Percentiles rank a stretch among this genome's conserved stretches.
Conservation (phyloP, 2,888 invertebrate genomes). For the Tineola bisselliella region DNA sequence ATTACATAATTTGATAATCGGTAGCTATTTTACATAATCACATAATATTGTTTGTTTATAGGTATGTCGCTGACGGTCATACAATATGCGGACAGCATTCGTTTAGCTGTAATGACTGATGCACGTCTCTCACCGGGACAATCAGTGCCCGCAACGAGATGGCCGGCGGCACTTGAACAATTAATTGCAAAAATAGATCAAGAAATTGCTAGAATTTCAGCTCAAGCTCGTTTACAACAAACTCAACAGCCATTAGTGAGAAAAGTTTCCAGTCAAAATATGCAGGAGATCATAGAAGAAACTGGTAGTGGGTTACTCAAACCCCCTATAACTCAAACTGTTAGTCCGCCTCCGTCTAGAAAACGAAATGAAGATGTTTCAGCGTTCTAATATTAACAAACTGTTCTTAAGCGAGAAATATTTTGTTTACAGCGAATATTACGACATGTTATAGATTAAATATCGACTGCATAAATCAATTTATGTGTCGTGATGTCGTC, state of each 20-base stretch:
- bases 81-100: conserved; percentile 72
- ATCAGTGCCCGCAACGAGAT: conserved; percentile 57
- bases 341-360: conserved; percentile 43
- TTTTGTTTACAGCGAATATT: background rate
- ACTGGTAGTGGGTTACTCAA: conserved; percentile 22
- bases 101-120: conserved; percentile 77
- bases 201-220: conserved; percentile 47
- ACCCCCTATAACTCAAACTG: conserved; percentile 32
- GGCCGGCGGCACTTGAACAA: conserved; percentile 49
- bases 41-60: conserved; percentile 32
- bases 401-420: background rate
- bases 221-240: conserved; percentile 24
- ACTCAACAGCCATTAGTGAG: background rate
- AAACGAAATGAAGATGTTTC: conserved; percentile 13
- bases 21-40: background rate
- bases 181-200: conserved; percentile 46
- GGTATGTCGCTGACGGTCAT: conserved; percentile 78
- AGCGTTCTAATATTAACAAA: background rate
- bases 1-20: too few relatives aligned
- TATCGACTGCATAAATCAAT: too few relatives aligned
- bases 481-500: background rate
- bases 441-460: background rate
- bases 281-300: conserved; percentile 12
- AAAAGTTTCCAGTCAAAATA: background rate
- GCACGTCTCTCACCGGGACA: conserved; percentile 75